These are phyloP conservation scores for Spheniscus mendiculus DNA, from an alignment of 2,113 vertebrate genomes.

Conservation along the genomic window DNA sequence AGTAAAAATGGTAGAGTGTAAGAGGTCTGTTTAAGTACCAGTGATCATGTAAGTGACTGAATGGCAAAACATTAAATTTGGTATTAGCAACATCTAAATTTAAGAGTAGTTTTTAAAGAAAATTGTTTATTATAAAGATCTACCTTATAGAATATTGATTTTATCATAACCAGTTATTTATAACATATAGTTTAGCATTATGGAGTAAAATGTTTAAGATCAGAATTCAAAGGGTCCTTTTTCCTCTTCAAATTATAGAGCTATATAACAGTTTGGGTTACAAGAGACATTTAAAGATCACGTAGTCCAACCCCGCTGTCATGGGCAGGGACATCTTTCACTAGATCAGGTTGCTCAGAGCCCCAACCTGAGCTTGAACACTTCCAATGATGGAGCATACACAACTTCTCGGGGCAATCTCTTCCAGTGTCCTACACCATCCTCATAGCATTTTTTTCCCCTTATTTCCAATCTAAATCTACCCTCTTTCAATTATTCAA, in stretches of 20 bases:
- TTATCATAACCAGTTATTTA: not conserved
- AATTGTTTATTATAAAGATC: not conserved
- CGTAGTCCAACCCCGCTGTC: not conserved
- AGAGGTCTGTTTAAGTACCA: not conserved
- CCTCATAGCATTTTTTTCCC: too few relatives aligned
- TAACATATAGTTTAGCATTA: not conserved
- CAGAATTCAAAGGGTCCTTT: not conserved
- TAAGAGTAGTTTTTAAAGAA: not conserved
- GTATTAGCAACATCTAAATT: not conserved
- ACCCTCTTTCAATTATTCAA: not conserved
- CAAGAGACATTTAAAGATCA: not conserved
- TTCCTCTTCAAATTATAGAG: not conserved
- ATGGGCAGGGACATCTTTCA: not conserved
- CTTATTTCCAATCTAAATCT: not conserved
- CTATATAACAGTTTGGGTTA: not conserved
- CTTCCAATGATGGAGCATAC: not conserved
- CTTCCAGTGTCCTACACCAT: not conserved
- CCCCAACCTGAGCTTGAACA: not conserved
- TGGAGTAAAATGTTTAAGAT: not conserved
- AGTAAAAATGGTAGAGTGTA: not conserved
- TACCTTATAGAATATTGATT: not conserved
- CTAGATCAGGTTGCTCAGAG: not conserved
- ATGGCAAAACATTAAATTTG: not conserved
- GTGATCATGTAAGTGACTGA: not conserved
- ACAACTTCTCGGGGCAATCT: not conserved